These are phyloP conservation scores for Aythya baeri DNA, from an alignment of 2,113 vertebrate genomes.

Conservation along the genomic window DNA sequence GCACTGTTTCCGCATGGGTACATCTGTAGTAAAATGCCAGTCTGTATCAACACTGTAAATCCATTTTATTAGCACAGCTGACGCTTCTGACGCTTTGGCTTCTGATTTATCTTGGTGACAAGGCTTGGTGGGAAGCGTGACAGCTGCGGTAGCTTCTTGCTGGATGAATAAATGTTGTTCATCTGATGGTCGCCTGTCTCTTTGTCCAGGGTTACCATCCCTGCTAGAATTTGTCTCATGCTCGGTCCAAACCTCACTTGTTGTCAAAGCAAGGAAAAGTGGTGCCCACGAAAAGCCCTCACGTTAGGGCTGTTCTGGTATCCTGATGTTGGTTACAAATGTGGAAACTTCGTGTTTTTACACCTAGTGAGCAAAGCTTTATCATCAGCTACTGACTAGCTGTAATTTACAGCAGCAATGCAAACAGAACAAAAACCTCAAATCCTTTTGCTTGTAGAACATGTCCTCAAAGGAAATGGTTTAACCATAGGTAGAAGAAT, in stretches of 20 bases:
- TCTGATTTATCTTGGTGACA: background rate
- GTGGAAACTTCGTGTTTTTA: background rate
- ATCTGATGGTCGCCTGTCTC: background rate
- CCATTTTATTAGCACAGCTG: slow-evolving; percentile 21
- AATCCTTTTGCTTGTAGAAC: background rate
- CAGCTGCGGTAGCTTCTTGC: background rate
- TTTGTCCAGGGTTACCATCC: background rate
- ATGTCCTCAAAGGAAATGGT: background rate
- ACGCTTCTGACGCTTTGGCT: background rate
- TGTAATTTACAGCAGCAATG: background rate
- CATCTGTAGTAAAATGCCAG: background rate
- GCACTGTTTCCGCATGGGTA: background rate
- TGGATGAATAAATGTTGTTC: background rate
- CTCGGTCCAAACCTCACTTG: rapidly evolving
- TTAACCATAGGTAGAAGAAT: background rate
- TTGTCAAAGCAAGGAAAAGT: background rate
- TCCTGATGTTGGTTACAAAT: background rate
- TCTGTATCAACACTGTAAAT: background rate
- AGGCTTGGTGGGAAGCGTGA: background rate
- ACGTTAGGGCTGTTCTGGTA: background rate
- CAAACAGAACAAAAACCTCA: background rate
- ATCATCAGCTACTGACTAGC: background rate
- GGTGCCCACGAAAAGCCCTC: background rate
- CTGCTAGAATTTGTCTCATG: background rate
- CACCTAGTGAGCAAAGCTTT: background rate